Conservation (phyloP, 2,797 vertebrate species). For the Galago senegalensis region DNA sequence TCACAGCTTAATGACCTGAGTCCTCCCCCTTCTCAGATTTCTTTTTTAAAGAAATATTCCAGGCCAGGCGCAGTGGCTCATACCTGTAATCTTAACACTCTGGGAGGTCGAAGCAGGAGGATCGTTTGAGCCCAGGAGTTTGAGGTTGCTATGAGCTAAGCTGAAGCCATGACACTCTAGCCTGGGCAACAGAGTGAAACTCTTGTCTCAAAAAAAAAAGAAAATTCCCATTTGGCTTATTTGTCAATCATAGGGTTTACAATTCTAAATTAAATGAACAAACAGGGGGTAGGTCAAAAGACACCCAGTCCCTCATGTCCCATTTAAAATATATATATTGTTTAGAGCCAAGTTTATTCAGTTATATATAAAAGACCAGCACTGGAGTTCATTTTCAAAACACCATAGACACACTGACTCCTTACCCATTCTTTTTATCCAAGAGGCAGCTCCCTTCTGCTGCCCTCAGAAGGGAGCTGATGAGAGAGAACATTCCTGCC, state of each 20-base stretch:
- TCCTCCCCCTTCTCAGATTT: not conserved
- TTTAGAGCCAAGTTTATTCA: not conserved
- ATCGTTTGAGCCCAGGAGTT: no score
- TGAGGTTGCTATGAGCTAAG: no score
- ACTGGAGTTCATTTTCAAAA: slow-evolving; percentile 40
- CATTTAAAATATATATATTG: not conserved
- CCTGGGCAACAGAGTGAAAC: no score
- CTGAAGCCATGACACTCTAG: no score
- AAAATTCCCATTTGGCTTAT: slow-evolving; percentile 19
- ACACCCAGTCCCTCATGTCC: not conserved
- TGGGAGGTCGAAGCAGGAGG: no score
- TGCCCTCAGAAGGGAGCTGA: slow-evolving; percentile 21
- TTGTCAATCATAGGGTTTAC: not conserved
- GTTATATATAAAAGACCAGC: slow-evolving; percentile 12
- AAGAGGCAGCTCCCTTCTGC: not conserved
- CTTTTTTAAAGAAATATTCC: slow-evolving; percentile 41
- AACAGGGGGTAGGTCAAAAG: not conserved
- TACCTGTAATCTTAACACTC: no score
- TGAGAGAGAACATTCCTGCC: slow-evolving; percentile 41
- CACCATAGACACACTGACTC: not conserved
- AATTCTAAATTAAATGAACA: slow-evolving; percentile 6
- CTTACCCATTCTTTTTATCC: not conserved
- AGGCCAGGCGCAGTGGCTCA: no score
- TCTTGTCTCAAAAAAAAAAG: not conserved
- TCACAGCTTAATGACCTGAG: no score